A percentile compares a stretch with the other conserved stretches of the same genome.
phyloP scores from a whole-genome alignment of 2,113 vertebrate species.

The Bolborhynchus lineola region DNA sequence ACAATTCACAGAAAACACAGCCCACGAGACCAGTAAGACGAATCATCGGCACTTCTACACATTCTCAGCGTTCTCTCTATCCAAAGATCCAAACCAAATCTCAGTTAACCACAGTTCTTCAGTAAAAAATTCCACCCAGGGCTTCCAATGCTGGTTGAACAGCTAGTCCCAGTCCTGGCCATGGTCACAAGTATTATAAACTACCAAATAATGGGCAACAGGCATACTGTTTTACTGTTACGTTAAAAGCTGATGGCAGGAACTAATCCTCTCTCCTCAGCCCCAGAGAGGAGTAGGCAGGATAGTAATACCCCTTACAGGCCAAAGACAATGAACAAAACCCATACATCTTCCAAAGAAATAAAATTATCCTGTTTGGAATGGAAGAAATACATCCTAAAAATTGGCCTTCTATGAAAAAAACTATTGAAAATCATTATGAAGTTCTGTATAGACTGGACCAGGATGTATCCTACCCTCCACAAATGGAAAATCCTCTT shows the following conservation, averaged over 20 bases:
- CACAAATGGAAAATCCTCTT: constrained; percentile 93
- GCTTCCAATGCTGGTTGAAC: background rate
- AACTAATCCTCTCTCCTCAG: background rate
- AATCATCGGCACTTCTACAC: background rate
- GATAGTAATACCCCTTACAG: background rate
- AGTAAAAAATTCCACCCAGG: constrained; percentile 9
- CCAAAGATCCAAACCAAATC: constrained; percentile 7
- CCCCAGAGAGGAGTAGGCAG: background rate
- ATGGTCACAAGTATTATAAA: background rate
- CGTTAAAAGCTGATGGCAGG: background rate
- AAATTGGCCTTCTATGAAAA: background rate
- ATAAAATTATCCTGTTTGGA: background rate
- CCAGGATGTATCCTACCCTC: constrained; percentile 80
- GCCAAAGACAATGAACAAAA: background rate
- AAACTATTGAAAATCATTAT: background rate
- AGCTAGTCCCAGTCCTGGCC: background rate
- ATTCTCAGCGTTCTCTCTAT: background rate
- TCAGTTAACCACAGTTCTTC: background rate
- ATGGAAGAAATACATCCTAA: background rate
- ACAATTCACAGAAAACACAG: background rate
- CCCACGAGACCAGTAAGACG: background rate
- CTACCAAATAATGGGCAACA: background rate
- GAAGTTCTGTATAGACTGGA: background rate
- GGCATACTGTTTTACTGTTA: background rate
- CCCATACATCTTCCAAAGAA: background rate